phyloP scores from a whole-genome alignment of 2,797 vertebrate species.

The Gila robusta region DNA sequence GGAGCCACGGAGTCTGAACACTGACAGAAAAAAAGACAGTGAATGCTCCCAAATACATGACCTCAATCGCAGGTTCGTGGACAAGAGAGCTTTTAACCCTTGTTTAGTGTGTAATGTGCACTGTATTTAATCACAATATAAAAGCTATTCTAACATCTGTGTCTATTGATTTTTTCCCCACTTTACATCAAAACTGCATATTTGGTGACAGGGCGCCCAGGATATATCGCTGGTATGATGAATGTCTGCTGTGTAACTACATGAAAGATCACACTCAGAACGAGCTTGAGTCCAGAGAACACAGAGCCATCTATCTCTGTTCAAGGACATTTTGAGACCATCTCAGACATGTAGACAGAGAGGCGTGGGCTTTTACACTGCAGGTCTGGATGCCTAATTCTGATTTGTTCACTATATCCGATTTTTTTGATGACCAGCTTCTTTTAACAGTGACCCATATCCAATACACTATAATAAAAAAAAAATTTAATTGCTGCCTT shows the following conservation, averaged over 20 bases:
- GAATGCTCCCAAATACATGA: conserved; percentile 10
- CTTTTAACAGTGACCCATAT: too few species aligned
- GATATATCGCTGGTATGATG: conserved; percentile 61
- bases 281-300: conserved; percentile 6
- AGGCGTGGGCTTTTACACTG: not conserved
- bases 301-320: conserved; percentile 1
- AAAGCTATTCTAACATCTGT: conserved; percentile 75
- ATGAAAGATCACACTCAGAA: conserved; percentile 23
- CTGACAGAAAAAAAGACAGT: conserved; percentile 58
- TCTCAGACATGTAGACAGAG: conserved; percentile 27
- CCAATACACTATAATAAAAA: too few species aligned
- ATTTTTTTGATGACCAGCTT: not conserved
- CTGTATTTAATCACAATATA: conserved; percentile 71
- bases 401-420: not conserved
- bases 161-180: conserved; percentile 74
- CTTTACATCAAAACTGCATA: conserved; percentile 76
- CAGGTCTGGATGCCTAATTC: not conserved
- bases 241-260: conserved; percentile 58
- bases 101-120: conserved; percentile 67
- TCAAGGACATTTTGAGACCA: conserved; percentile 38
- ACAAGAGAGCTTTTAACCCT: conserved; percentile 64
- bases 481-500: too few species aligned
- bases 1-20: conserved; percentile 81
- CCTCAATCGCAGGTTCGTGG: not conserved
- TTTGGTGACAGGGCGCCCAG: conserved; percentile 71